These are phyloP conservation scores for Rhabdomys dilectus DNA, from an alignment of 2,113 vertebrate genomes.

Conservation along the genomic window DNA sequence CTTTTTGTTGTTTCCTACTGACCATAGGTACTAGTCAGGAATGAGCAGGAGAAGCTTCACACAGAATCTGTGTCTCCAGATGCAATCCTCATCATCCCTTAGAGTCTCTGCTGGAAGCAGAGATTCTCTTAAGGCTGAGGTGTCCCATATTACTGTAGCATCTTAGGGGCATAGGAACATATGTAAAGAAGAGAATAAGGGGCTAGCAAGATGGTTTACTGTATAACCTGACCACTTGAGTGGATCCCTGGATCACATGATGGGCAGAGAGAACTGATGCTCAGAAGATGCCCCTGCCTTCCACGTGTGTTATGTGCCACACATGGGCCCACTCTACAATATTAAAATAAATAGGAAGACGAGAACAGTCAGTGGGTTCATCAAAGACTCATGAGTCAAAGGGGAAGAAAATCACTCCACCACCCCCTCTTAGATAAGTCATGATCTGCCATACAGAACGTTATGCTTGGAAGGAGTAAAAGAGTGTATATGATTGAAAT, in stretches of 20 bases:
- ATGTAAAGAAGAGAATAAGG: not conserved
- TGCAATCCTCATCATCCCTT: not conserved
- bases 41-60: no score
- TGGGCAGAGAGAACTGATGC: not conserved
- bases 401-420: not conserved
- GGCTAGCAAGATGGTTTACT: not conserved
- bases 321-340: not conserved
- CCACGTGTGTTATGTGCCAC: not conserved
- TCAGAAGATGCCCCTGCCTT: not conserved
- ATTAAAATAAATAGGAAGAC: not conserved
- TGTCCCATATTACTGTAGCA: not conserved
- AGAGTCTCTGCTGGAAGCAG: not conserved
- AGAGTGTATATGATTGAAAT: not conserved
- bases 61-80: not conserved
- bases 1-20: not conserved
- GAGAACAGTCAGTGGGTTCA: not conserved
- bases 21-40: not conserved
- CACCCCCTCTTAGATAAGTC: not conserved
- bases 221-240: not conserved
- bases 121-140: not conserved
- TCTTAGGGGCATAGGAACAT: not conserved
- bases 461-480: not conserved
- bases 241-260: not conserved
- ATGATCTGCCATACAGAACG: not conserved
- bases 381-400: not conserved